Evolutionary conservation across 2,113 vertebrate genomes (phyloP).

Genomic region (Lates calcarifer): DNA sequence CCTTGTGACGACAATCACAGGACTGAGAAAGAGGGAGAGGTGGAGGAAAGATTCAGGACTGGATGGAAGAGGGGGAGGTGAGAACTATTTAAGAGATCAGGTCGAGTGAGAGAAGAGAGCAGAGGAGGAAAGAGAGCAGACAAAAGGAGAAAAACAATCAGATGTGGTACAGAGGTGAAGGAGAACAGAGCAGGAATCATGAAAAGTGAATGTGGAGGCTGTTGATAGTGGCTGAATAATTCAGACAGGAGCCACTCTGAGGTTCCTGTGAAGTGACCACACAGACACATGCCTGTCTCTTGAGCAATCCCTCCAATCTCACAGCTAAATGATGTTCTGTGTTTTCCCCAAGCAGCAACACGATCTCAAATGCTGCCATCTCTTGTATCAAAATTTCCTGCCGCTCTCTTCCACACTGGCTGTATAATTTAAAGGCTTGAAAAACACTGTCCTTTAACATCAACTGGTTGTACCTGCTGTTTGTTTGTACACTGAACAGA

Average conservation of each 20-base stretch:
- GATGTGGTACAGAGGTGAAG: slow-evolving; percentile 19
- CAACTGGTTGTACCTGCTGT: not conserved
- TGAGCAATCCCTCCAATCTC: not conserved
- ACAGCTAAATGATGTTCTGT: slow-evolving; percentile 1
- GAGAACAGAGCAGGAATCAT: slow-evolving; percentile 13
- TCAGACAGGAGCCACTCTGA: slow-evolving; percentile 32
- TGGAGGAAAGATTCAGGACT: not conserved
- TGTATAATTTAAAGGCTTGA: not conserved
- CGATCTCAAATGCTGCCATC: not conserved
- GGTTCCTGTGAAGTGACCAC: slow-evolving; percentile 19
- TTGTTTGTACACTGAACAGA: not conserved
- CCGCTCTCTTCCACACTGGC: not conserved
- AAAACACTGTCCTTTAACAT: not conserved
- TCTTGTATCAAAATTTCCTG: not conserved
- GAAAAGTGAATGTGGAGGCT: slow-evolving; percentile 43
- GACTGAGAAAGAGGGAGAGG: not conserved
- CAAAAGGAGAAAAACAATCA: not conserved
- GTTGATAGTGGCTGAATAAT: slow-evolving; percentile 61
- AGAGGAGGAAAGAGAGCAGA: not conserved
- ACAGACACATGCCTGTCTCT: not conserved
- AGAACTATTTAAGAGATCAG: not conserved
- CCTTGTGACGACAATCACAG: slow-evolving; percentile 21
- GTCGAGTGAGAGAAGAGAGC: not conserved
- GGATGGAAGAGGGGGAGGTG: not conserved
- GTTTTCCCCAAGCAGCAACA: not conserved